Evolutionary conservation across 2,797 vertebrate species (phyloP).

Genomic region (Rhabdomys pumilio): DNA sequence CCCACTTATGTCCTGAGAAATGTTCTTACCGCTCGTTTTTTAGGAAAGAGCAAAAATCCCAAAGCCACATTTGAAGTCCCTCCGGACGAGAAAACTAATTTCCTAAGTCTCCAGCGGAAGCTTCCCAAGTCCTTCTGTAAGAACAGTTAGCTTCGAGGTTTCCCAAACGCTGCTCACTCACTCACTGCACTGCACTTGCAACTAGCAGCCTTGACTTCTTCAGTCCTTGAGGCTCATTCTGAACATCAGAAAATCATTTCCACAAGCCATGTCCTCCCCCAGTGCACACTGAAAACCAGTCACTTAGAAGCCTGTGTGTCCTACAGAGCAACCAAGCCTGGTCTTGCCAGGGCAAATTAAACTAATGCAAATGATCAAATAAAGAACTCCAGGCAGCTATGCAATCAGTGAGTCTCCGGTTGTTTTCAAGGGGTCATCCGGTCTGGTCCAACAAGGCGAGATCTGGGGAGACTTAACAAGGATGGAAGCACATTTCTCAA

Average conservation of each 20-base stretch:
- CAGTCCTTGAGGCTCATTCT: background rate
- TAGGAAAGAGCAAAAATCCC: slow-evolving; percentile 61
- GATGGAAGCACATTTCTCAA: slow-evolving; percentile 30
- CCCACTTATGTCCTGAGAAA: slow-evolving; percentile 1
- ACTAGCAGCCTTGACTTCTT: background rate
- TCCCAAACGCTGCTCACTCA: background rate
- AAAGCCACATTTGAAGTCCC: slow-evolving; percentile 4
- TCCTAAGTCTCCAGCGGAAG: slow-evolving; percentile 43
- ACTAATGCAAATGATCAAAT: background rate
- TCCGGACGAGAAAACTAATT: slow-evolving; percentile 62
- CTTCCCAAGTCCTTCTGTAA: slow-evolving; percentile 65
- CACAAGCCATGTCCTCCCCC: background rate
- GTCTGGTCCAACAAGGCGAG: background rate
- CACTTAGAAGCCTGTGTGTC: background rate
- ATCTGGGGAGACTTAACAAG: background rate
- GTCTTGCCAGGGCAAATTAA: slow-evolving; percentile 2
- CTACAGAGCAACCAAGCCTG: background rate
- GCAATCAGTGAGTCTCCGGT: background rate
- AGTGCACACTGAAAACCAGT: background rate
- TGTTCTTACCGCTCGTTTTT: slow-evolving; percentile 67
- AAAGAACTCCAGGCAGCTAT: background rate
- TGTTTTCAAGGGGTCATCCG: slow-evolving; percentile 60
- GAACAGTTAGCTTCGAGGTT: slow-evolving; percentile 46
- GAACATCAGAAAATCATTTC: background rate
- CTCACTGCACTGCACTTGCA: background rate